phyloP scores from a whole-genome alignment of 2,888 invertebrate species.

The Oligia latruncula region DNA sequence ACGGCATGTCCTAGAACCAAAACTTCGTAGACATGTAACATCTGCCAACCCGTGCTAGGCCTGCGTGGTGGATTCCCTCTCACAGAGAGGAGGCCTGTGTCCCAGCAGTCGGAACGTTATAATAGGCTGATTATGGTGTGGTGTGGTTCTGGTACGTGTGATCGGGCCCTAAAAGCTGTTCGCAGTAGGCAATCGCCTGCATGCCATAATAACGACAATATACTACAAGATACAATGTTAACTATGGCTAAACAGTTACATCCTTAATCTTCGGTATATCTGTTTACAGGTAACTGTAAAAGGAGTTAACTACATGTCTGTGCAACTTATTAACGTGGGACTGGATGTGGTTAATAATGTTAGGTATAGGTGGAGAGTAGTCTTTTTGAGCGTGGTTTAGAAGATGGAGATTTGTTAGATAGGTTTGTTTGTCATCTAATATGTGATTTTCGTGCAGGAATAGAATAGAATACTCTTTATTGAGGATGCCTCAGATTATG shows the following conservation, averaged over 20 bases:
- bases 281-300: constrained; percentile 77
- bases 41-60: too few species aligned
- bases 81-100: too few species aligned
- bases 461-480: too few species aligned
- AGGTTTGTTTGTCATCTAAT: background rate
- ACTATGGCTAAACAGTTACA: constrained; percentile 65
- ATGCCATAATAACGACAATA: constrained; percentile 47
- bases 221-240: constrained; percentile 52
- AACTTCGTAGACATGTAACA: too few species aligned
- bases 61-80: too few species aligned
- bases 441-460: background rate
- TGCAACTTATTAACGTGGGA: constrained; percentile 45
- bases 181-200: constrained; percentile 17
- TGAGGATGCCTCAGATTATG: too few species aligned
- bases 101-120: too few species aligned
- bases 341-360: constrained; percentile 60
- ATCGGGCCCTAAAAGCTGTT: background rate
- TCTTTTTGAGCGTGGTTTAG: background rate
- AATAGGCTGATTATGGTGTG: too few species aligned
- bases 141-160: background rate
- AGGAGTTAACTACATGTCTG: constrained; percentile 67
- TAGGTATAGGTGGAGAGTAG: background rate
- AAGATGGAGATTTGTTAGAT: background rate
- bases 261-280: constrained; percentile 76
- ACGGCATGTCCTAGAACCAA: too few species aligned